These are phyloP conservation scores for Oncorhynchus nerka DNA, from an alignment of 2,113 vertebrate species.

Conservation along the genomic window DNA sequence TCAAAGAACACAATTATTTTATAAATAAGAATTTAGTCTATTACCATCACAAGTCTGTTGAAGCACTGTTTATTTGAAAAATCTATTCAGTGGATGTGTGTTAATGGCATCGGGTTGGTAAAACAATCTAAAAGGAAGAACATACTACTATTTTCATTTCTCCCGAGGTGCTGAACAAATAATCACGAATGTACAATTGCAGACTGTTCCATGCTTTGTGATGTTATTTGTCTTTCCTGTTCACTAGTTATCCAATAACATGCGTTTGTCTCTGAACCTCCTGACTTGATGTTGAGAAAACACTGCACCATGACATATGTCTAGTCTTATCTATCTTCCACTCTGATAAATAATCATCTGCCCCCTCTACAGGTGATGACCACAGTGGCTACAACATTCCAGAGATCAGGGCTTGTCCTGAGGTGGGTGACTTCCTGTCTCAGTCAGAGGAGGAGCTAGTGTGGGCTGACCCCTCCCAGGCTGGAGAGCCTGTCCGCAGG, in stretches of 20 bases:
- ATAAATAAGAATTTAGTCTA: not conserved
- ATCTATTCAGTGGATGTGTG: too few relatives aligned
- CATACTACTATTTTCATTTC: too few relatives aligned
- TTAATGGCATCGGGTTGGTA: too few relatives aligned
- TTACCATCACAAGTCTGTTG: not conserved
- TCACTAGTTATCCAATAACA: not conserved
- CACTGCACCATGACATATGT: conserved; percentile 30
- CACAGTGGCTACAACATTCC: conserved; percentile 73
- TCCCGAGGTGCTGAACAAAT: not conserved
- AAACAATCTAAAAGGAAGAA: too few relatives aligned
- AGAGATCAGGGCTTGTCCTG: conserved; percentile 71
- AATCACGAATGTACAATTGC: conserved; percentile 16
- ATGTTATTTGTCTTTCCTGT: conserved; percentile 9
- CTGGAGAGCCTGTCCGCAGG: conserved; percentile 65
- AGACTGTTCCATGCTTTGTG: conserved; percentile 2
- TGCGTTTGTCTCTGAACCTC: conserved; percentile 27
- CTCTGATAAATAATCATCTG: conserved; percentile 43
- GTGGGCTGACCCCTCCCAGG: conserved; percentile 47
- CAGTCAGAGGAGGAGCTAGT: conserved; percentile 64
- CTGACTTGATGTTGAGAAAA: conserved; percentile 39
- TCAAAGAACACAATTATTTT: not conserved
- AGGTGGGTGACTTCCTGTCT: conserved; percentile 75
- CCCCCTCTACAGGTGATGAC: conserved; percentile 63
- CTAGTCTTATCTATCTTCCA: conserved; percentile 36
- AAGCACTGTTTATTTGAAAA: not conserved